A percentile compares a stretch with the other conserved stretches of the same genome.
Evolutionary conservation across 2,113 vertebrate species (phyloP).

Genomic region (Urocolius indicus): DNA sequence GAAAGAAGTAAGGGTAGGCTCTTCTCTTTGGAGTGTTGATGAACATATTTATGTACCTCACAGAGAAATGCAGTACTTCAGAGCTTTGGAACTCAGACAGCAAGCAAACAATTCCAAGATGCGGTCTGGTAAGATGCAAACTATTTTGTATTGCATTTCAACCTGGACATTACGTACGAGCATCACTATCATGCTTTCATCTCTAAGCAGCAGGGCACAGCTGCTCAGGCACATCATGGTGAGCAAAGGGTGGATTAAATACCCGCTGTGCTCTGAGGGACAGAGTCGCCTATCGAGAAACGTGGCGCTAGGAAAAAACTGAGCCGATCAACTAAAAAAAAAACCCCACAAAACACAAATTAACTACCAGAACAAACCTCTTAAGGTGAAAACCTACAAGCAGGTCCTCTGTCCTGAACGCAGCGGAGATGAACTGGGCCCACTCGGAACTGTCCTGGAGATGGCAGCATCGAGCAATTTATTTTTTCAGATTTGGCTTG

Average conservation of each 20-base stretch:
- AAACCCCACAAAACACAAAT: too few relatives aligned
- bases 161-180: background rate
- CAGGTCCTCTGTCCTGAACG: background rate
- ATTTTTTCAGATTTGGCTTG: background rate
- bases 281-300: accelerated
- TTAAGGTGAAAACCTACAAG: too few relatives aligned
- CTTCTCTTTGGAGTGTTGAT: background rate
- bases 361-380: too few relatives aligned
- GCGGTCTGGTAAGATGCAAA: background rate
- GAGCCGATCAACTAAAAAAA: background rate
- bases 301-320: too few relatives aligned
- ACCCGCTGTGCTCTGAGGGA: too few relatives aligned
- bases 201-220: too few relatives aligned
- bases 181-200: accelerated
- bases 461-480: slow-evolving; percentile 80
- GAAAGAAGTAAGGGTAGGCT: background rate
- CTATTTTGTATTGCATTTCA: background rate
- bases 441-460: slow-evolving; percentile 53
- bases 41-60: background rate
- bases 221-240: background rate
- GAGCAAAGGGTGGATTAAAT: background rate
- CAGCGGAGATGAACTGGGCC: background rate
- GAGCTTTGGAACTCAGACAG: background rate
- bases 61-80: background rate
- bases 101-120: background rate